phyloP scores from a whole-genome alignment of 1,140 invertebrate genomes.

The Pseudomyrmex dendroicus region DNA sequence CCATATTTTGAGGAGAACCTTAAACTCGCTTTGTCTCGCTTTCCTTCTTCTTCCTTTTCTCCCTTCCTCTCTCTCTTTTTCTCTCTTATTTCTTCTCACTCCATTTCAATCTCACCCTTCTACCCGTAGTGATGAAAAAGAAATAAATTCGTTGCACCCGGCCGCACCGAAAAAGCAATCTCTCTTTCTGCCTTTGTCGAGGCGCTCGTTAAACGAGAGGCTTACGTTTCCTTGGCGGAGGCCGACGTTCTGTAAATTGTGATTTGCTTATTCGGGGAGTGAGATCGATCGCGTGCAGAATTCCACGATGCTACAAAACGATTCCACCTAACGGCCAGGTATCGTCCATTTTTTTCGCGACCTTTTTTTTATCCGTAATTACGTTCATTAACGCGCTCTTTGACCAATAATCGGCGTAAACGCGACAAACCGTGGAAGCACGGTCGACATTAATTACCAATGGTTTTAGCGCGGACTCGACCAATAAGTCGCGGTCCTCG shows the following conservation, averaged over 20 bases:
- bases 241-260: slow-evolving; percentile 34
- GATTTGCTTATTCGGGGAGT: slow-evolving; percentile 30
- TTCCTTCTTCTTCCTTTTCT: background rate
- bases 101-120: background rate
- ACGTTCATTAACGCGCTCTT: slow-evolving; percentile 69
- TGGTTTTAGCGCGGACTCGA: slow-evolving; percentile 52
- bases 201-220: slow-evolving; percentile 50
- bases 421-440: slow-evolving; percentile 68
- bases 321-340: slow-evolving; percentile 12
- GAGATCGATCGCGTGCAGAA: slow-evolving; percentile 40
- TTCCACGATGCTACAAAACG: slow-evolving; percentile 10
- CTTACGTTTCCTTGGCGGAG: slow-evolving; percentile 38
- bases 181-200: slow-evolving; percentile 5
- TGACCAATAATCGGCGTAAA: slow-evolving; percentile 64
- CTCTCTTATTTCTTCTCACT: too few species aligned
- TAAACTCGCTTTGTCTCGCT: slow-evolving; percentile 39
- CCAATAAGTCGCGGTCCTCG: slow-evolving; percentile 7
- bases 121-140: slow-evolving; percentile 1
- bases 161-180: slow-evolving; percentile 46
- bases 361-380: slow-evolving; percentile 72
- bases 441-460: slow-evolving; percentile 69
- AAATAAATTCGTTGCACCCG: slow-evolving; percentile 32
- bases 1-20: slow-evolving; percentile 53
- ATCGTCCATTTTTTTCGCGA: slow-evolving; percentile 50
- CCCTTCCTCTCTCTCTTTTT: too few species aligned